Percentiles rank a stretch among this genome's conserved stretches.
phyloP scores from a whole-genome alignment of 2,888 invertebrate genomes.

The Thymelicus acteon region DNA sequence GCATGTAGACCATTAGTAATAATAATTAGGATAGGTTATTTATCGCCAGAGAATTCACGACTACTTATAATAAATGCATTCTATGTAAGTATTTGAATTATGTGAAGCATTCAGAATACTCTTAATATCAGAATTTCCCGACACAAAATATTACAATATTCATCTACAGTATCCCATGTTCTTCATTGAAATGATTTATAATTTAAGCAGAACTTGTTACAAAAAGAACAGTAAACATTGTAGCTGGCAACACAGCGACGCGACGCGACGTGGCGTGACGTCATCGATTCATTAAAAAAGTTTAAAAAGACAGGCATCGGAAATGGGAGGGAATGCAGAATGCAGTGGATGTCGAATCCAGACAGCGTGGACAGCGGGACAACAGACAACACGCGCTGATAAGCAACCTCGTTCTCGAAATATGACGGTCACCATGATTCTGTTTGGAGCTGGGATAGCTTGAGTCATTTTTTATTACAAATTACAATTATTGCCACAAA shows the following conservation, averaged over 20 bases:
- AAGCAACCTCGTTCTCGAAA: constrained; percentile 42
- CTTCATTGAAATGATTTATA: background rate
- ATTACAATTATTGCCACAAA: background rate
- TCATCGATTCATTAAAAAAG: constrained; percentile 34
- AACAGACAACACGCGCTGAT: constrained; percentile 42
- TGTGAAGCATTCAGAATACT: too few relatives aligned
- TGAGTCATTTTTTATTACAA: too few relatives aligned
- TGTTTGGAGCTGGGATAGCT: background rate
- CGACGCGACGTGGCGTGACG: background rate
- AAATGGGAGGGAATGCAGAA: constrained; percentile 40
- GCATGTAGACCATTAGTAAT: too few relatives aligned
- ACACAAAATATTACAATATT: too few relatives aligned
- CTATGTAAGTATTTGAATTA: too few relatives aligned
- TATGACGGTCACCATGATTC: constrained; percentile 4
- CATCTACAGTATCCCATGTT: background rate
- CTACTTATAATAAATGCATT: too few relatives aligned
- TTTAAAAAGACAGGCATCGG: constrained; percentile 40
- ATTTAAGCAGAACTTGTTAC: background rate
- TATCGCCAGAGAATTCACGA: too few relatives aligned
- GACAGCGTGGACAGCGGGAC: constrained; percentile 27
- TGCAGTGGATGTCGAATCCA: constrained; percentile 38
- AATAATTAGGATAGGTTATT: too few relatives aligned
- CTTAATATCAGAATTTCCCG: too few relatives aligned
- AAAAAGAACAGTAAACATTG: constrained; percentile 7
- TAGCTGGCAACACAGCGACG: background rate